phyloP scores from a whole-genome alignment of 2,888 invertebrate species.

The Caenorhabditis angaria region DNA sequence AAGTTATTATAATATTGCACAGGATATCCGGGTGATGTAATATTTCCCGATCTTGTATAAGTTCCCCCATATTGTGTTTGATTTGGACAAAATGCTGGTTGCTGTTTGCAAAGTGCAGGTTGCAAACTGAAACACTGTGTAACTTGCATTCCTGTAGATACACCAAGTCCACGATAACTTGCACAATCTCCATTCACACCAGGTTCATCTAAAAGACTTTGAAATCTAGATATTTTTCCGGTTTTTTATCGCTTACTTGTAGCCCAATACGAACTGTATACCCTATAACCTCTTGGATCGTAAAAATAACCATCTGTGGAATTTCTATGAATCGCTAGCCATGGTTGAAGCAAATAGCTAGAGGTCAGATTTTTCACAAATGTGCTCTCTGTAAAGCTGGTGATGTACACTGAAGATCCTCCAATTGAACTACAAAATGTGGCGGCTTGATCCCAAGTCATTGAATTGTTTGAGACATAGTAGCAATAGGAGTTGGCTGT shows the following conservation, averaged over 20 bases:
- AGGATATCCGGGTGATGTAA: slow-evolving; percentile 16
- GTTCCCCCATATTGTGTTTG: slow-evolving; percentile 4
- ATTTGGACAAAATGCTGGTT: slow-evolving; percentile 1
- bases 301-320: slow-evolving; percentile 15
- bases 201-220: slow-evolving; percentile 17
- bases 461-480: slow-evolving; percentile 15
- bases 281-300: slow-evolving; percentile 13
- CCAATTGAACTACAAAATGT: slow-evolving; percentile 27
- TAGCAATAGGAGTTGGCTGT: slow-evolving; percentile 30
- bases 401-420: slow-evolving; percentile 11
- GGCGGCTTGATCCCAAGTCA: slow-evolving; percentile 17
- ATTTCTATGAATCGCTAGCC: slow-evolving; percentile 27
- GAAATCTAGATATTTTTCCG: no score
- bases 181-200: slow-evolving; percentile 28
- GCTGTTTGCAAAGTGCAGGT: slow-evolving; percentile 14
- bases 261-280: slow-evolving; percentile 7
- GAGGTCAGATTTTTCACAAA: slow-evolving; percentile 15
- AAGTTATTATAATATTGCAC: slow-evolving; percentile 16
- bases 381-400: slow-evolving; percentile 11
- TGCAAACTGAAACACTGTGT: slow-evolving; percentile 35
- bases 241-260: neutral
- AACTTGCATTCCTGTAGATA: slow-evolving; percentile 21
- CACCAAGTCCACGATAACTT: slow-evolving; percentile 10
- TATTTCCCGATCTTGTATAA: slow-evolving; percentile 10
- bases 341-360: slow-evolving; percentile 15